A percentile compares a stretch with the other conserved stretches of the same genome.
These are phyloP conservation scores for Enteromius afrohamiltoni DNA, from an alignment of 2,797 vertebrate genomes.

Conservation along the genomic window DNA sequence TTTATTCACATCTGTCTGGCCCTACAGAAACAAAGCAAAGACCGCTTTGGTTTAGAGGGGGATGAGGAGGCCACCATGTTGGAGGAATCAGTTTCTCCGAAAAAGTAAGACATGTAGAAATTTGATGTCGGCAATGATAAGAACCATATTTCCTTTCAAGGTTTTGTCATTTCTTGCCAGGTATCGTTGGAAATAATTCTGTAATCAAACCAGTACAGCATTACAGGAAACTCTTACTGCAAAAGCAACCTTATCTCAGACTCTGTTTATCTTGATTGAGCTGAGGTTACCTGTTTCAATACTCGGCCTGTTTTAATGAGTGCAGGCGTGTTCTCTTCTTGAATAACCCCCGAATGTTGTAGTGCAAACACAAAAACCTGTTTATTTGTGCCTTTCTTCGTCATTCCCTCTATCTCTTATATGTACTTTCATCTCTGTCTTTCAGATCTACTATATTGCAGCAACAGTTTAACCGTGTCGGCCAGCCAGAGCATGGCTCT, in stretches of 20 bases:
- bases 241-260: constrained; percentile 38
- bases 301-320: constrained; percentile 20
- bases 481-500: constrained; percentile 89
- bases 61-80: constrained; percentile 98
- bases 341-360: not conserved
- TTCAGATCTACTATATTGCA: constrained; percentile 91
- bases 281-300: constrained; percentile 33
- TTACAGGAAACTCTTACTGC: constrained; percentile 11
- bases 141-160: constrained; percentile 33
- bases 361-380: not conserved
- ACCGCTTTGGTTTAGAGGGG: constrained; percentile 95
- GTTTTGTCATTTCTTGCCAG: constrained; percentile 27
- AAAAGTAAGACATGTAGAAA: constrained; percentile 80
- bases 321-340: not conserved
- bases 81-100: constrained; percentile 95
- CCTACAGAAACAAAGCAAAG: constrained; percentile 94
- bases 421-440: not conserved
- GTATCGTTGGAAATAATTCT: constrained; percentile 24
- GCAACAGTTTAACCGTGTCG: constrained; percentile 93
- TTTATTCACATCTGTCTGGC: not conserved
- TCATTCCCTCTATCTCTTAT: not conserved
- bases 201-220: not conserved
- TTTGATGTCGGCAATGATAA: not conserved
- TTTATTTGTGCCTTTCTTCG: not conserved
- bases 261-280: constrained; percentile 34